phyloP scores from a whole-genome alignment of 2,113 vertebrate genomes.

The Salvelinus fontinalis region DNA sequence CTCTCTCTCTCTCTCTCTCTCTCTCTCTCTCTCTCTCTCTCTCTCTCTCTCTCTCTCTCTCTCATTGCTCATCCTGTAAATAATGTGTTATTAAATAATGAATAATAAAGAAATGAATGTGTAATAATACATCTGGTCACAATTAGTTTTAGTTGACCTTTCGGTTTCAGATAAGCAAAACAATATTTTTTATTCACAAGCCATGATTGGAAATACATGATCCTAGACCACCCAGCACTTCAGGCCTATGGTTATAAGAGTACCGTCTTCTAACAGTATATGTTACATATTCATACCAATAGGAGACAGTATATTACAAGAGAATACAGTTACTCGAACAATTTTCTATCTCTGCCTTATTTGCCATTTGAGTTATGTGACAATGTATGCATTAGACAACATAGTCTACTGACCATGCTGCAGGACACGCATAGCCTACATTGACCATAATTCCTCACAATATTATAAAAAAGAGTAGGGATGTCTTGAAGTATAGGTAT shows the following conservation, averaged over 20 bases:
- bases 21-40: slow-evolving; percentile 39
- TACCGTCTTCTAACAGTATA: no score
- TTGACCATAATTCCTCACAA: no score
- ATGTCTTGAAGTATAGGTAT: no score
- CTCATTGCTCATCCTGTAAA: slow-evolving; percentile 39
- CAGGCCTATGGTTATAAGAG: no score
- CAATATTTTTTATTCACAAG: no score
- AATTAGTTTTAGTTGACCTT: no score
- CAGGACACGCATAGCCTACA: no score
- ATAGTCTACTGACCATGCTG: not conserved
- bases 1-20: slow-evolving; percentile 32
- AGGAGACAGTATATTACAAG: slow-evolving; percentile 29
- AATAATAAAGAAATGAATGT: slow-evolving; percentile 43
- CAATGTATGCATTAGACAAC: not conserved
- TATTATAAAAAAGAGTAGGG: no score
- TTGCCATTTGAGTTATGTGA: slow-evolving; percentile 37
- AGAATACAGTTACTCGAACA: not conserved
- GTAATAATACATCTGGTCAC: slow-evolving; percentile 22
- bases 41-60: slow-evolving; percentile 41
- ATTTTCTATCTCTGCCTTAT: not conserved
- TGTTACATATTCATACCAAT: not conserved
- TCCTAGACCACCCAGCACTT: no score
- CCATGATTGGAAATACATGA: no score
- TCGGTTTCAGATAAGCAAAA: not conserved
- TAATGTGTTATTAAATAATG: slow-evolving; percentile 46